Evolutionary conservation across 2,797 vertebrate species (phyloP), one percentile per base, ranked within the genome.

Genomic region (Falco columbarius): DNA sequence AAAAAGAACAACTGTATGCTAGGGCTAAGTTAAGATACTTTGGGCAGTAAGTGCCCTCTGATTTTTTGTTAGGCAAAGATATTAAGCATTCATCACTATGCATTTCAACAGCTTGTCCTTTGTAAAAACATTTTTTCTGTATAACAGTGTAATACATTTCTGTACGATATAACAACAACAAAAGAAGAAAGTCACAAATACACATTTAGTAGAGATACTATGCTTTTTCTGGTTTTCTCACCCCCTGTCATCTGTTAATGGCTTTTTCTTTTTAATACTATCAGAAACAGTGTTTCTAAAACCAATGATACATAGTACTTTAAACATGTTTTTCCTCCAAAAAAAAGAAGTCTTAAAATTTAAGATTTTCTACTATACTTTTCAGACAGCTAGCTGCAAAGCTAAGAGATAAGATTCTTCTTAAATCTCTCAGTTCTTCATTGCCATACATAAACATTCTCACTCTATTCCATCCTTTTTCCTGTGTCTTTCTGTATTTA

Each of bases 391-490:
- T 29, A 71, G 17, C 32, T 74, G 42, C 86, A 95, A 93, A 73
- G 51, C 74, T n/a, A 7, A 76, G 65, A 66, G 62, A 89, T 87
- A 74, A 85, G 20, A 90, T 93, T 93, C 65, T 84, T 93, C 62
- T 76, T 65, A 91, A 89, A 92, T 68, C 55, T 46, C 51, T 55
- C 86, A 46, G 49, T 63, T 90, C 83, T 83, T 92, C 55, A 70
- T 89, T 93, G 89, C 58, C 73, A 90, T 63, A 83, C 16, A 83
- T 59, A 66, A 93, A 80, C 36, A 80, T 85, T 88, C 72, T 73
- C 38, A 73, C 51, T 29, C 71, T 59, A 22, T 6, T 63, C 55
- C 32, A 72, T 88, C 44, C 54, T 66, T 91, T 93, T 77, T n/a
- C 76, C 30, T 32, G 4, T 56, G 68, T 46, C 72, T 68, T 63